A percentile compares a stretch with the other conserved stretches of the same genome.
Evolutionary conservation across 2,888 invertebrate species (phyloP).

Genomic region (Sicus ferrugineus): DNA sequence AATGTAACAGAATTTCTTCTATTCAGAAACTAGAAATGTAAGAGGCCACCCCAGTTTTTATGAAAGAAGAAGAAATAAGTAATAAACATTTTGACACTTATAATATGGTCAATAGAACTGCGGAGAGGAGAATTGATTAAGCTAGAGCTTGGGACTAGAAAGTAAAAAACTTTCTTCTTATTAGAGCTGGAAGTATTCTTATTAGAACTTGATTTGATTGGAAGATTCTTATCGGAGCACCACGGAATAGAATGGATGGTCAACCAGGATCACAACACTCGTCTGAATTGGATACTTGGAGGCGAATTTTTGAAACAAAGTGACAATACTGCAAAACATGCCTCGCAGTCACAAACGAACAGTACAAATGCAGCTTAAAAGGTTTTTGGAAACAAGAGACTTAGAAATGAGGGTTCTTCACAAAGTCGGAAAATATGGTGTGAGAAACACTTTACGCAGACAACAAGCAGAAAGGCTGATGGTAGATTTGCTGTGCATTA

Average conservation of each 20-base stretch:
- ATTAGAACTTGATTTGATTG: not conserved
- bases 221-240: not conserved
- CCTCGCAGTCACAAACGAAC: not conserved
- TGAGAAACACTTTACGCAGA: not conserved
- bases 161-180: too few species aligned
- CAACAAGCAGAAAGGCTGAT: not conserved
- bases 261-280: not conserved
- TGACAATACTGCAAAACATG: not conserved
- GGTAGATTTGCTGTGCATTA: not conserved
- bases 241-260: not conserved
- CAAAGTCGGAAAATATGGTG: not conserved
- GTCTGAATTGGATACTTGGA: not conserved
- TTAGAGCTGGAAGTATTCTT: too few species aligned
- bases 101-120: too few species aligned
- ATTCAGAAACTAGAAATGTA: too few species aligned
- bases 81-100: too few species aligned
- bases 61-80: too few species aligned
- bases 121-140: too few species aligned
- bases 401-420: not conserved
- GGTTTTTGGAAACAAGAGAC: not conserved
- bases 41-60: too few species aligned
- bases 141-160: too few species aligned
- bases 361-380: constrained; percentile 1
- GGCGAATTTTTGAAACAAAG: not conserved
- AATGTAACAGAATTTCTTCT: too few species aligned